Base-by-base conservation (phyloP, 2,888 invertebrate species). In the Chromoteleia sp. region DNA sequence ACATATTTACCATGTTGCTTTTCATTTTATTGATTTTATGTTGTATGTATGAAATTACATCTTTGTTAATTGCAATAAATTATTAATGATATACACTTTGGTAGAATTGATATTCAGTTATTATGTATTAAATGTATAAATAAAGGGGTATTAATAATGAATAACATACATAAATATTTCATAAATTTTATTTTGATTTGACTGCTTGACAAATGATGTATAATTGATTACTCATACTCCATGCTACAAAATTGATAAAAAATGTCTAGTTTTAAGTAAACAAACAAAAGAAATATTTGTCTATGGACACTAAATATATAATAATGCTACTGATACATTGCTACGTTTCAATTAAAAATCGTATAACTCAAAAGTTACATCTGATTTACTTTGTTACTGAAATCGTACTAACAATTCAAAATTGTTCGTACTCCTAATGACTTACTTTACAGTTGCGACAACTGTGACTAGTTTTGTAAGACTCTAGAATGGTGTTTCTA, bases 31-130 rank as follows among this genome's bases (percentile, higher is more conserved):
- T 17, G 68, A 68, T 68, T 56, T 56, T 45, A 19, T 29, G 56
- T 33, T 33, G 21, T 21, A 33, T 12, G 56, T 56, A 56, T 68
- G 45, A 68, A 68, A 68, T 68, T 56, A 68, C 56, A 68, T 56
- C 45, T 68, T 68, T 45, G 33, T 56, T 68, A 56, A 45, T 68
- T 56, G 58, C 39, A 65, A 65, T 63, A 14, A 67, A 67, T 48
- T 15, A 58, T 59, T 15, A 41, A 59, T 43, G 41, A 29, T 25
- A 41, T 25, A 25, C 17, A 25, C 6, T 58, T 58, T 19, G 36
- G 15, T 10, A 3, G 52, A 52, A 30, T 15, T 15, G 15, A 0
- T 29, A 29, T 30, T 10, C 1, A 52, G 7, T 50, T 21, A 10
- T 50, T 21, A 30, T 29, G 0, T 12, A 8, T 33, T 33, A 8